Evolutionary conservation across 2,888 invertebrate genomes (phyloP).

Genomic region (Baronia brevicornis): DNA sequence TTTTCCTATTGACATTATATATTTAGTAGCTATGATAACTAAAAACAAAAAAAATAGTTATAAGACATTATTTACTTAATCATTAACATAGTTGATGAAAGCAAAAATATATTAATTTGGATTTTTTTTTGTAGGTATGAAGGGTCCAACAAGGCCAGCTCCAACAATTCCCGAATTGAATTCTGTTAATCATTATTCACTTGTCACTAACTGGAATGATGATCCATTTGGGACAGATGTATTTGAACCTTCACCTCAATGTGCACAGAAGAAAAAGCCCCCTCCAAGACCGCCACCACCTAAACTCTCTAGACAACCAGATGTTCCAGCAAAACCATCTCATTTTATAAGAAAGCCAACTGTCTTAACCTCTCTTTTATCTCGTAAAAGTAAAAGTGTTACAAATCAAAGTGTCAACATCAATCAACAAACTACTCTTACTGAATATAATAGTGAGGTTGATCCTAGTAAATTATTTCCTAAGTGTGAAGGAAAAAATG

Average conservation of each 20-base stretch:
- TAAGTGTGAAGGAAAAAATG: constrained; percentile 62
- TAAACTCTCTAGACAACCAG: constrained; percentile 49
- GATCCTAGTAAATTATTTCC: constrained; percentile 58
- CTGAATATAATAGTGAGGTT: constrained; percentile 43
- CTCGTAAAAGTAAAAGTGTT: constrained; percentile 50
- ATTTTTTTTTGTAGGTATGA: constrained; percentile 66
- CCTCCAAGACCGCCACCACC: constrained; percentile 85
- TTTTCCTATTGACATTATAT: too few relatives aligned
- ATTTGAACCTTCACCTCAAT: constrained; percentile 60
- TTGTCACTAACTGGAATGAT: constrained; percentile 73
- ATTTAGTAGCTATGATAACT: too few relatives aligned
- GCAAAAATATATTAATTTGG: background rate
- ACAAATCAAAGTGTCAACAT: constrained; percentile 25
- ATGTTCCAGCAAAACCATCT: constrained; percentile 64
- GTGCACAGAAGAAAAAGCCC: constrained; percentile 78
- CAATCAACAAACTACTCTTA: constrained; percentile 30
- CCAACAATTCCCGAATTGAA: constrained; percentile 71
- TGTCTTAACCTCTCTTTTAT: constrained; percentile 54
- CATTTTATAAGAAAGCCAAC: constrained; percentile 71
- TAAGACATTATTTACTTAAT: background rate
- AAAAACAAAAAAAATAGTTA: too few relatives aligned
- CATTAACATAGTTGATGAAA: background rate
- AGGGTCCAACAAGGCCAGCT: constrained; percentile 76
- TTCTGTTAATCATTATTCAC: constrained; percentile 60
- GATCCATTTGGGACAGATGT: constrained; percentile 68